Evolutionary conservation across 2,797 vertebrate genomes (phyloP).

Genomic region (Parambassis ranga): DNA sequence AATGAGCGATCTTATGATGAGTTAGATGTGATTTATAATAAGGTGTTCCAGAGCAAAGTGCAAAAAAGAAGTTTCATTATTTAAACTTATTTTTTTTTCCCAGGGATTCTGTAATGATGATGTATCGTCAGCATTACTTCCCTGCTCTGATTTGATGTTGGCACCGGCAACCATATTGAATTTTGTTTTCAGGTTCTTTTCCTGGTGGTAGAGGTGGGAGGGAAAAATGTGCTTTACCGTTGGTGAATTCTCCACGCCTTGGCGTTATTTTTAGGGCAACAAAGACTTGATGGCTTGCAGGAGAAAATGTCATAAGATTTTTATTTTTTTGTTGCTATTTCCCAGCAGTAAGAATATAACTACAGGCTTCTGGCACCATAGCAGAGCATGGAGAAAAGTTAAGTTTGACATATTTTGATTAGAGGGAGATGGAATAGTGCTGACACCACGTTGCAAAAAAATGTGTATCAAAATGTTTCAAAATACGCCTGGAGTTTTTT

Average conservation of each 20-base stretch:
- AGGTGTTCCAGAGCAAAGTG: slow-evolving; percentile 47
- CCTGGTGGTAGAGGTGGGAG: slow-evolving; percentile 7
- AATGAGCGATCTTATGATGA: slow-evolving; percentile 53
- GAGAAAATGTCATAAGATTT: slow-evolving; percentile 21
- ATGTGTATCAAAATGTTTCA: slow-evolving; percentile 21
- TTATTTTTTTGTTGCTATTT: slow-evolving; percentile 25
- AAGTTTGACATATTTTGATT: slow-evolving; percentile 46
- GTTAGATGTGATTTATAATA: slow-evolving; percentile 60
- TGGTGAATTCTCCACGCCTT: slow-evolving; percentile 6
- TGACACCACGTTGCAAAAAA: slow-evolving; percentile 38
- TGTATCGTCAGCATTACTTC: slow-evolving; percentile 59
- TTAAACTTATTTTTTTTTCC: slow-evolving; percentile 22
- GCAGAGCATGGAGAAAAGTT: slow-evolving; percentile 11
- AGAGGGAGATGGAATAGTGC: slow-evolving; percentile 38
- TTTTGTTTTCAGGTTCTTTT: slow-evolving; percentile 51
- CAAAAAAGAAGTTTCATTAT: slow-evolving; percentile 56
- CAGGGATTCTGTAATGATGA: slow-evolving; percentile 65
- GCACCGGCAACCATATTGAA: slow-evolving; percentile 51
- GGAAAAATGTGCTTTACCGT: slow-evolving; percentile 15
- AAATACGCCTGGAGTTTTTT: background rate
- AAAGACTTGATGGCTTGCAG: slow-evolving; percentile 26
- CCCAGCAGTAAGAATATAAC: slow-evolving; percentile 23
- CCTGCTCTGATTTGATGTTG: slow-evolving; percentile 38
- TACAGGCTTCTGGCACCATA: background rate
- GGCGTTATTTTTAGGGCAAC: slow-evolving; percentile 40